phyloP scores from a whole-genome alignment of 2,797 vertebrate species.

The Xiphorhynchus erythropygius region DNA sequence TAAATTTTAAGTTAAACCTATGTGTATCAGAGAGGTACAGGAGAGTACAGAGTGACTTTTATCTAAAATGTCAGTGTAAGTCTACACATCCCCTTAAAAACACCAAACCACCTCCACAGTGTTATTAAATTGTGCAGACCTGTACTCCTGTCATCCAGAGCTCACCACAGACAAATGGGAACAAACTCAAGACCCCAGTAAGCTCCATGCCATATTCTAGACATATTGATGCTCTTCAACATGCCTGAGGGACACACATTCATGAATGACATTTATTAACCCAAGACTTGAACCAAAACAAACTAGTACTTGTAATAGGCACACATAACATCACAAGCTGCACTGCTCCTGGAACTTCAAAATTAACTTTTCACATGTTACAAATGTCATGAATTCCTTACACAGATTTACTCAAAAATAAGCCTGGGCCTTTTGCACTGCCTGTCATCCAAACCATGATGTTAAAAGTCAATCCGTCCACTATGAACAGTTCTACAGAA shows the following conservation, averaged over 20 bases:
- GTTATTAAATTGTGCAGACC: not conserved
- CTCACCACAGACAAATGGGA: not conserved
- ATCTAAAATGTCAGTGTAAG: not conserved
- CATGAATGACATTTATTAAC: not conserved
- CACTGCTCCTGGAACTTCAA: not conserved
- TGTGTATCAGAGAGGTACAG: not conserved
- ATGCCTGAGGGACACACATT: not conserved
- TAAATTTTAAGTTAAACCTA: slow-evolving; percentile 22
- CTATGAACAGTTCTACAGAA: not conserved
- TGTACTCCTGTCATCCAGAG: not conserved
- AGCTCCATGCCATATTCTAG: not conserved
- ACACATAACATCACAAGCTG: not conserved
- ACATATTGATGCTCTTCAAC: not conserved
- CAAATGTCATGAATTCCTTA: not conserved
- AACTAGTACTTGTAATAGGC: not conserved
- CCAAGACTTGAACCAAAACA: not conserved
- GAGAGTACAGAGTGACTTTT: not conserved
- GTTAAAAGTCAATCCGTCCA: not conserved
- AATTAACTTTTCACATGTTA: not conserved
- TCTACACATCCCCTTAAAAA: not conserved
- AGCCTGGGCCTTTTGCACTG: not conserved
- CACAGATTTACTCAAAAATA: not conserved
- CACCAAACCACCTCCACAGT: not conserved
- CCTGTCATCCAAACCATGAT: not conserved
- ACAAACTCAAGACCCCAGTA: not conserved